Conservation (phyloP, 2,113 vertebrate genomes). For the Cheirogaleus medius region DNA sequence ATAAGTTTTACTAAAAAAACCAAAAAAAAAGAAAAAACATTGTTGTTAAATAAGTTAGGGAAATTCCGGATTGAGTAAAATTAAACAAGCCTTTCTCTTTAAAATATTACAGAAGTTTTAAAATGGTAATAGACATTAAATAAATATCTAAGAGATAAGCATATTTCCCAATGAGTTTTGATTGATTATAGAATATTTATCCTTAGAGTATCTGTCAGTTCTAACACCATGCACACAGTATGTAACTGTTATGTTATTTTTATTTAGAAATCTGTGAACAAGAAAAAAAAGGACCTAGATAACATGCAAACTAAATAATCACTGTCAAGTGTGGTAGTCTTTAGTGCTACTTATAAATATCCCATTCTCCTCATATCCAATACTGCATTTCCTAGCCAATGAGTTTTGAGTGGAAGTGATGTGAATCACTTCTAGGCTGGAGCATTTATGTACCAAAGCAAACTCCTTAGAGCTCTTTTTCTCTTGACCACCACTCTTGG, state of each 20-base stretch:
- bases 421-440: neutral
- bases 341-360: neutral
- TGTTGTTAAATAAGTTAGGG: neutral
- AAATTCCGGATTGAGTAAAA: conserved; percentile 15
- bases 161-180: conserved; percentile 5
- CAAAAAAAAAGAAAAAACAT: neutral
- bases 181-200: conserved; percentile 6
- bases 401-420: neutral
- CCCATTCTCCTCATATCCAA: neutral
- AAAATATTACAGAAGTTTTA: neutral
- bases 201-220: neutral
- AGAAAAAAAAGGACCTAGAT: neutral
- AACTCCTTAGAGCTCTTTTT: neutral
- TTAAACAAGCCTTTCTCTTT: neutral
- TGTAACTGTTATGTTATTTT: conserved; percentile 4
- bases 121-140: neutral
- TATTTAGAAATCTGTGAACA: conserved; percentile 25
- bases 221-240: neutral
- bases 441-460: neutral
- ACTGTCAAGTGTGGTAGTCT: neutral
- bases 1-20: neutral
- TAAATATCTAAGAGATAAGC: neutral
- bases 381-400: neutral
- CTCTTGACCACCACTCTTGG: neutral
- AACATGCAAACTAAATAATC: neutral